Percentiles rank a stretch among this genome's conserved stretches.
These are phyloP conservation scores for Lasiurus borealis DNA, from an alignment of 2,113 vertebrate genomes.

Conservation along the genomic window DNA sequence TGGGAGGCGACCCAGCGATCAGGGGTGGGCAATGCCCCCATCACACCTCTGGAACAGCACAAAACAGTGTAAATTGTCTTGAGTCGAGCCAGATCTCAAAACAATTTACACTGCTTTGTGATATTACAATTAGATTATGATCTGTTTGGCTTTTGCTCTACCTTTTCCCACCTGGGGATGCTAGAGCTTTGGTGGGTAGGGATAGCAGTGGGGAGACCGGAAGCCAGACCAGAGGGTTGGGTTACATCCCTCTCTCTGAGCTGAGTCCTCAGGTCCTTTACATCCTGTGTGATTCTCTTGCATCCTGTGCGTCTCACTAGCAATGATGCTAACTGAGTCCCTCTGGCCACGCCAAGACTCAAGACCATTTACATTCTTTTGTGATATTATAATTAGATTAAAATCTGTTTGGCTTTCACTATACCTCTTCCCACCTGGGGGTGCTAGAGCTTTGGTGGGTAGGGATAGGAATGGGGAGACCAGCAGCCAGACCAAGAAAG, in stretches of 20 bases:
- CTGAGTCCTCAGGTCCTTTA: neutral
- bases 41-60: too few relatives aligned
- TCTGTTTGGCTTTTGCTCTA: too few relatives aligned
- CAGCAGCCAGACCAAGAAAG: neutral
- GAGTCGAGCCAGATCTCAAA: too few relatives aligned
- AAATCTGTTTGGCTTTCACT: neutral
- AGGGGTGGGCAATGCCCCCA: too few relatives aligned
- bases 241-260: neutral
- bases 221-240: too few relatives aligned
- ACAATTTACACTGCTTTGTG: too few relatives aligned
- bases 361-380: neutral
- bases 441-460: neutral
- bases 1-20: too few relatives aligned
- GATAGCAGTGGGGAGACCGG: too few relatives aligned
- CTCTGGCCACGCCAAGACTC: neutral
- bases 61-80: too few relatives aligned
- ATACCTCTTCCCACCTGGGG: rapidly evolving
- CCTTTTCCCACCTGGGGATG: too few relatives aligned
- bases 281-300: neutral
- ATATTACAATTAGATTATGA: too few relatives aligned
- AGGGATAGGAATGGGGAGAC: rapidly evolving
- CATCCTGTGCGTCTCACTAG: neutral
- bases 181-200: too few relatives aligned
- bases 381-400: neutral
- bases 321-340: neutral